Evolutionary conservation across 2,888 invertebrate species (phyloP).

Genomic region (Yponomeuta sedellus): DNA sequence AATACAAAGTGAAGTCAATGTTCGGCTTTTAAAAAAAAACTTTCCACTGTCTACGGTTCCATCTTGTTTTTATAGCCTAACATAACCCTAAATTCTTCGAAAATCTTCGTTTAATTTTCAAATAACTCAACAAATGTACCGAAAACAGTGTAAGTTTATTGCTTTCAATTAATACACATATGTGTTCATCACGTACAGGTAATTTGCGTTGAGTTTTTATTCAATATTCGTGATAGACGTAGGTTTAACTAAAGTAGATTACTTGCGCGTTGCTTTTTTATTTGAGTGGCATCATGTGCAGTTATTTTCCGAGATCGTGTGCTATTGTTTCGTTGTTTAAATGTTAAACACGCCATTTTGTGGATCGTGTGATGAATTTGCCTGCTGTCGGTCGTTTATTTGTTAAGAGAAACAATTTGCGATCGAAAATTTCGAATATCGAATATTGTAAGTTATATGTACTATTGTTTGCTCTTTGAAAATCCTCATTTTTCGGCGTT

Average conservation of each 20-base stretch:
- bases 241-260: slow-evolving; percentile 52
- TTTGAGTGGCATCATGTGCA: slow-evolving; percentile 49
- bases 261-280: slow-evolving; percentile 46
- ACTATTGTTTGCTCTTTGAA: no score
- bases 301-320: slow-evolving; percentile 35
- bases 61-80: slow-evolving; percentile 9
- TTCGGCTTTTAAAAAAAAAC: slow-evolving; percentile 14
- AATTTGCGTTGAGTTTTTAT: slow-evolving; percentile 33
- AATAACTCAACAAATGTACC: background rate
- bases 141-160: slow-evolving; percentile 8
- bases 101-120: background rate
- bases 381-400: slow-evolving; percentile 10
- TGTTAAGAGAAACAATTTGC: background rate
- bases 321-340: background rate
- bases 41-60: slow-evolving; percentile 7
- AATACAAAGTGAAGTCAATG: background rate
- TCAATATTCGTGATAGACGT: slow-evolving; percentile 47
- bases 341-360: slow-evolving; percentile 55
- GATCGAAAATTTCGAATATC: slow-evolving; percentile 21
- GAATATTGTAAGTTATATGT: slow-evolving; percentile 24
- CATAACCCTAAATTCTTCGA: slow-evolving; percentile 7
- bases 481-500: slow-evolving; percentile 11
- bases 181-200: background rate
- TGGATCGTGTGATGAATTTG: slow-evolving; percentile 5
- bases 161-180: background rate